Evolutionary conservation across 2,797 vertebrate species (phyloP), one percentile per base, ranked within the genome.

Genomic region (Leuciscus waleckii): DNA sequence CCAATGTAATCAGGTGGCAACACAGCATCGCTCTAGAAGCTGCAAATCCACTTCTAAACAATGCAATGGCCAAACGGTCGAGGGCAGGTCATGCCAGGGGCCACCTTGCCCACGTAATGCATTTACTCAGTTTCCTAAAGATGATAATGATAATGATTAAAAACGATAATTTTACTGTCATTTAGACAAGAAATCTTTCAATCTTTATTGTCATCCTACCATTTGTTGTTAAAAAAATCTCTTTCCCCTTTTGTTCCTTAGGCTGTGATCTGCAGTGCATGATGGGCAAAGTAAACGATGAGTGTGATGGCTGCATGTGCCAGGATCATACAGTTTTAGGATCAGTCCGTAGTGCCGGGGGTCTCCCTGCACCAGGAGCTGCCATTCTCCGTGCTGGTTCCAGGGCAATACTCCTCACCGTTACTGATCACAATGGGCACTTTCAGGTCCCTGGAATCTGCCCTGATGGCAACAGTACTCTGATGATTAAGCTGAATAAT

Each of bases 291-390:
- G 94, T 93, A 49, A 99, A 98, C 0, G 95, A 95, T 0, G 97
- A 98, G 83, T 99, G 98, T 7, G 95, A 96, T 0, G 85, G 95
- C 5, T 99, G 98, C 91, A 96, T 95, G 94, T 99, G 98, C 54
- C 93, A 97, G 91, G 96, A 97, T 0, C 96, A 97, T 71, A 89
- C 69, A 2, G 90, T 94, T 69, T 85, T 92, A 61, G 94, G 94
- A 29, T 93, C 94, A 49, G 93, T 98, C 41, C 96, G 96, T 74
- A 95, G 97, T 0, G 94, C 97, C 0, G 97, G 97, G 0, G 97
- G 97, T 13, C 95, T 96, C 0, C 95, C 95, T 0, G 95, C 96
- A 63, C 90, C 91, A 0, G 92, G 93, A 14, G 96, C 95, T 8
- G 90, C 93, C 0, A 88, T 97, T 87, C 94, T 97, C 74, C 92